These are phyloP conservation scores for Bostrychus sinensis DNA, from an alignment of 2,113 vertebrate genomes.

Conservation along the genomic window DNA sequence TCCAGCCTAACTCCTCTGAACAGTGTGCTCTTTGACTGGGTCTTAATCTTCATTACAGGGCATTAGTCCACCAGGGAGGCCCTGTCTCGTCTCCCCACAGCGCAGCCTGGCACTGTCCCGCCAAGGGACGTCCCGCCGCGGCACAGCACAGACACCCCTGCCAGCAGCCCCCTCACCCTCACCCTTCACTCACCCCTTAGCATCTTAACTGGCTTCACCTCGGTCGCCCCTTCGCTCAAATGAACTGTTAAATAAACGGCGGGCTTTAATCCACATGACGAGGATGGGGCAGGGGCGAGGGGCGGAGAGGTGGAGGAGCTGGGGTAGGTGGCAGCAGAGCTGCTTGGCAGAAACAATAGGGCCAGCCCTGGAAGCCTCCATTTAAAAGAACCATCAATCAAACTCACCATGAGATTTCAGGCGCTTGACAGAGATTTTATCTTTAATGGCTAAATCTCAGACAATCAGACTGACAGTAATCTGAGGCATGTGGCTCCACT, in stretches of 20 bases:
- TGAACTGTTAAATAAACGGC: constrained; percentile 88
- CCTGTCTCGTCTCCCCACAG: constrained; percentile 78
- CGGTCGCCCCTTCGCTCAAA: constrained; percentile 81
- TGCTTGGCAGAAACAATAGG: constrained; percentile 81
- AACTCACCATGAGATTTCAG: constrained; percentile 77
- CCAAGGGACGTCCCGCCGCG: constrained; percentile 70
- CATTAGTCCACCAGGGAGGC: constrained; percentile 86
- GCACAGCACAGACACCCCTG: constrained; percentile 69
- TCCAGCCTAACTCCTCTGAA: constrained; percentile 70
- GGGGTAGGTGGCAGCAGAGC: constrained; percentile 58
- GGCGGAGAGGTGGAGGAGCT: constrained; percentile 44
- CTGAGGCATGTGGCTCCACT: constrained; percentile 58
- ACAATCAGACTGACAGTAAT: constrained; percentile 59
- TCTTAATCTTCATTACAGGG: constrained; percentile 99
- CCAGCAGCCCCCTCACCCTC: constrained; percentile 30
- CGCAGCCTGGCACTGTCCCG: constrained; percentile 86
- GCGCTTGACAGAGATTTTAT: constrained; percentile 79
- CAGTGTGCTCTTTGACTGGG: constrained; percentile 88
- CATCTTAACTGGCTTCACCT: constrained; percentile 62
- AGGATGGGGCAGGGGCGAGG: constrained; percentile 41
- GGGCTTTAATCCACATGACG: constrained; percentile 84
- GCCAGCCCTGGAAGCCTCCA: constrained; percentile 76
- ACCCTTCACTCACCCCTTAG: constrained; percentile 12
- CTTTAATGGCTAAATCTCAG: constrained; percentile 81
- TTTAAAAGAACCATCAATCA: constrained; percentile 86